phyloP scores from a whole-genome alignment of 2,113 vertebrate genomes.

The Corythoichthys haematopterus region DNA sequence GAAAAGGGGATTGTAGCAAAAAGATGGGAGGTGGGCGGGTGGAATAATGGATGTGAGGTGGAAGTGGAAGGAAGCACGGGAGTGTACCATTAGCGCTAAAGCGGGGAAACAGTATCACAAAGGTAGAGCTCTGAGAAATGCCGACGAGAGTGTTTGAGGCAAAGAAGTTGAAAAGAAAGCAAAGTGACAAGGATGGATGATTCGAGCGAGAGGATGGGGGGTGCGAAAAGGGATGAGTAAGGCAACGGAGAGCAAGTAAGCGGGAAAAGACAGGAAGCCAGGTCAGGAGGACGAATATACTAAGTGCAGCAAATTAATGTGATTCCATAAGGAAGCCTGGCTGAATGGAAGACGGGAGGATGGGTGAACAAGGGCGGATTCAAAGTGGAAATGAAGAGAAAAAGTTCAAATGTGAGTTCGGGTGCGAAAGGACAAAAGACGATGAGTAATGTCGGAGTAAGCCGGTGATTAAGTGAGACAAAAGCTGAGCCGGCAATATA shows the following conservation, averaged over 20 bases:
- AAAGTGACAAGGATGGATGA: constrained; percentile 50
- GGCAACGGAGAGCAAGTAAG: constrained; percentile 7
- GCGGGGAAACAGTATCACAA: constrained; percentile 22
- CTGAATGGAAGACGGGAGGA: not conserved
- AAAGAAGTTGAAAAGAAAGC: constrained; percentile 33
- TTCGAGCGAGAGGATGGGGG: constrained; percentile 34
- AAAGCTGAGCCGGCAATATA: constrained; percentile 36
- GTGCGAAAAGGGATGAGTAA: constrained; percentile 4
- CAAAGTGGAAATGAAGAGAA: not conserved
- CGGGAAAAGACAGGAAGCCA: not conserved
- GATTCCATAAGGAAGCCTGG: not conserved
- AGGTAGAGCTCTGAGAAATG: constrained; percentile 20
- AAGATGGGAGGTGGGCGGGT: constrained; percentile 1
- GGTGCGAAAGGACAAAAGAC: constrained; percentile 8
- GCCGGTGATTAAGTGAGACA: constrained; percentile 38
- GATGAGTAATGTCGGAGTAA: constrained; percentile 10
- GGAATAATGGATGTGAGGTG: constrained; percentile 34
- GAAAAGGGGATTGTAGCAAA: not conserved
- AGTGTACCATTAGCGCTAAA: constrained; percentile 32
- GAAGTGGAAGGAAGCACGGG: constrained; percentile 10
- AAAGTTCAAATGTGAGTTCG: constrained; percentile 1
- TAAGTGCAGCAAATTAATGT: constrained; percentile 1
- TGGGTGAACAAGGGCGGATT: not conserved
- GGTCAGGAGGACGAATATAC: not conserved
- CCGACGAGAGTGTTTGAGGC: constrained; percentile 27